phyloP scores from a whole-genome alignment of 2,888 invertebrate genomes.

The Xestoiulus laeticollis region DNA sequence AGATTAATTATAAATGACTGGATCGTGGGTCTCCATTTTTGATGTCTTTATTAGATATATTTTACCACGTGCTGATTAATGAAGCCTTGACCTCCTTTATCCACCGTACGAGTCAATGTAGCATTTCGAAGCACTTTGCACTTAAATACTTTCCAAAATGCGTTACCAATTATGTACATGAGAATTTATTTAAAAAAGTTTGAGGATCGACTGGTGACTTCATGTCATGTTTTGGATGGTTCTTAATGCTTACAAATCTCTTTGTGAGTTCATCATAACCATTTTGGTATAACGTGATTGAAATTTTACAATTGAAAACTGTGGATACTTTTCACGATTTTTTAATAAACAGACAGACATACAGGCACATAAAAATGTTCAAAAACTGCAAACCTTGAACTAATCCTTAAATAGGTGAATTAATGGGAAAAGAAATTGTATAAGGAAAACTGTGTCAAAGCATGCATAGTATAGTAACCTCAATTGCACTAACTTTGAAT shows the following conservation, averaged over 20 bases:
- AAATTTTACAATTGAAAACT: background rate
- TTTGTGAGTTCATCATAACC: background rate
- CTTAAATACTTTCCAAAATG: background rate
- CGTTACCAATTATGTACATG: background rate
- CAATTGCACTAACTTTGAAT: background rate
- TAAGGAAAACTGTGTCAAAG: background rate
- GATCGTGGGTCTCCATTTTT: background rate
- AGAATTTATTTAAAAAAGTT: no score
- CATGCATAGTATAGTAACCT: background rate
- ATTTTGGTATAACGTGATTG: no score
- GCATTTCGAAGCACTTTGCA: background rate
- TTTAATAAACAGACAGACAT: background rate
- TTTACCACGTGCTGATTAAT: background rate
- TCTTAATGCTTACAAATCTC: background rate
- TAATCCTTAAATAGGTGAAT: slow-evolving; percentile 20
- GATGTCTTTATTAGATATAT: background rate
- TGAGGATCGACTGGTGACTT: background rate
- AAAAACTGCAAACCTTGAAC: slow-evolving; percentile 19
- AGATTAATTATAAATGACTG: slow-evolving; percentile 12
- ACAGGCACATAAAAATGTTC: background rate
- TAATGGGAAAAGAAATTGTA: slow-evolving; percentile 12
- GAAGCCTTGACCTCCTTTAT: background rate
- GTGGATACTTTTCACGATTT: background rate
- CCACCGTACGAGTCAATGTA: background rate
- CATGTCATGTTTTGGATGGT: background rate